Conservation (phyloP, 2,888 invertebrate species). For the Stegophylla sp. region DNA sequence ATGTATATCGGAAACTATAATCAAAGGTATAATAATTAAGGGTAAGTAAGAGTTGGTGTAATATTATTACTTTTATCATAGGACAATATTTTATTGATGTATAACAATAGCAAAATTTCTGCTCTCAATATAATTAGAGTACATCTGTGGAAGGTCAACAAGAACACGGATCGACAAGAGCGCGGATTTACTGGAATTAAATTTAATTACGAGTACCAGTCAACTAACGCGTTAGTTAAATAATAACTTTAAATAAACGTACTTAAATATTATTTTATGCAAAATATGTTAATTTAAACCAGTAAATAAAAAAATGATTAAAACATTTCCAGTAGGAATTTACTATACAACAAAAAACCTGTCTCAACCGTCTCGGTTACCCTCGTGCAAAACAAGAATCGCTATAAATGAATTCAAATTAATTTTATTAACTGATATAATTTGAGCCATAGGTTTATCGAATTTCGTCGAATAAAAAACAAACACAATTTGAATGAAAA, state of each 20-base stretch:
- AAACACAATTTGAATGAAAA: too few species aligned
- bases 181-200: slow-evolving; percentile 16
- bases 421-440: neutral
- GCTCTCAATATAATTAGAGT: slow-evolving; percentile 9
- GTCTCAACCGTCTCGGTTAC: slow-evolving; percentile 34
- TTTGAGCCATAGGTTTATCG: too few species aligned
- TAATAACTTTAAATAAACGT: slow-evolving; percentile 24
- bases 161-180: slow-evolving; percentile 18
- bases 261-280: slow-evolving; percentile 22
- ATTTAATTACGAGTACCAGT: slow-evolving; percentile 34
- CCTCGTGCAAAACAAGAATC: slow-evolving; percentile 13
- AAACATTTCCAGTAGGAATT: slow-evolving; percentile 31
- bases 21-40: neutral
- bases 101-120: slow-evolving; percentile 27
- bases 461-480: too few species aligned
- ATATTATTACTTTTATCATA: neutral
- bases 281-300: slow-evolving; percentile 5
- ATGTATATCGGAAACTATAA: neutral
- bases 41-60: neutral
- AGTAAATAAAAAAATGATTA: slow-evolving; percentile 29
- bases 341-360: slow-evolving; percentile 20
- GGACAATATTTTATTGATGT: slow-evolving; percentile 33
- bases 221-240: slow-evolving; percentile 3
- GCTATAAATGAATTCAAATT: slow-evolving; percentile 19
- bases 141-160: slow-evolving; percentile 36